Base-by-base conservation (phyloP, 92 coral and sea anemone species). In the Umimayanthus chanpuru region DNA sequence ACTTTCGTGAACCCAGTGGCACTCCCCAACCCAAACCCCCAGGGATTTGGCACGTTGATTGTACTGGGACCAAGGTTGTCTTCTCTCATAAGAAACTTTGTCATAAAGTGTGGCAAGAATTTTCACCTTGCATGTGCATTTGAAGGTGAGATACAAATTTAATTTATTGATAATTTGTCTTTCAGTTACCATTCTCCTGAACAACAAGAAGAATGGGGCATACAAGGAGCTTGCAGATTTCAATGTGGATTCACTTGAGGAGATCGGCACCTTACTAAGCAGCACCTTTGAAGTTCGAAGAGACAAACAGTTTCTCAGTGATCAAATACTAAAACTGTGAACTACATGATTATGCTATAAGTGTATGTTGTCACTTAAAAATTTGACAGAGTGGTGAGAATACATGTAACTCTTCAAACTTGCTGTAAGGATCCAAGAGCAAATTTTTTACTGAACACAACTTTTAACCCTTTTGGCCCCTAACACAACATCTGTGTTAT, bases 221-320 rank as follows among this genome's bases (percentile, higher is more conserved):
- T 92, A 88, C 94, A 92, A 92, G 88, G 86, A 90, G 43, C 25
- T 75, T 53, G 96, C 98, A 76, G 98, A 96, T 83, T 95, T 93
- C 84, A 96, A 91, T 89, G 96, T 96, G 29, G 94, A 96, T 88
- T 95, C 96, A 61, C 72, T 96, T 28, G 90, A 90, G 82, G 98
- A 90, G 23, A 88, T 96, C 36, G 88, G 92, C 39, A 72, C 80
- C 64, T 85, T 95, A 36, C 85, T 92, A 0, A 85, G 87, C 53
- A 12, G 66, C 6, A 83, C 78, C 7, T 83, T 82, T 82, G 86
- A 66, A 82, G 86, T 82, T n/a, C 64, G 67, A 50, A 44, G 77
- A 41, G 78, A 70, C 5, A 83, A 70, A 47, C 40, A 44, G 18
- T 83, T 83, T 70, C 29, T 83, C 50, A 49, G 41, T 29, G 40